Percentiles rank a stretch among this genome's conserved stretches.
These are phyloP conservation scores for Amphiduros pacificus DNA, from an alignment of 2,888 invertebrate genomes.

Conservation along the genomic window DNA sequence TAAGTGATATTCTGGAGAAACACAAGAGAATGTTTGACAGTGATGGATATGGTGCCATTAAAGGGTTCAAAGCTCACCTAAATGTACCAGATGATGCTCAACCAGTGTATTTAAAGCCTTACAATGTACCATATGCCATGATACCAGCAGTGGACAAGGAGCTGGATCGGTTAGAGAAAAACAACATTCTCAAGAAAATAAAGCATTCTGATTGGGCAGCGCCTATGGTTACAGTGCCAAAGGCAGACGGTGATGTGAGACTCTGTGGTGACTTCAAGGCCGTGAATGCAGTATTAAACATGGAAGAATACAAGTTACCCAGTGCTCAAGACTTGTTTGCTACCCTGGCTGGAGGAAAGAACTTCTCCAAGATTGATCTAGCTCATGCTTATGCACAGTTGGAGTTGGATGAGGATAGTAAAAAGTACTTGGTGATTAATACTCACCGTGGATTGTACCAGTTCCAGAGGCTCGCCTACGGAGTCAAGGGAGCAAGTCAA, in stretches of 20 bases:
- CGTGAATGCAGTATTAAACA: slow-evolving; percentile 21
- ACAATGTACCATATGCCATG: slow-evolving; percentile 29
- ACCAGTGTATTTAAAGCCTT: slow-evolving; percentile 27
- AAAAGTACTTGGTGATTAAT: neutral
- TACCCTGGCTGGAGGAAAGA: neutral
- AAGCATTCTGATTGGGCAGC: slow-evolving; percentile 30
- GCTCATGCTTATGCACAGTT: neutral
- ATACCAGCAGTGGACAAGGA: slow-evolving; percentile 27
- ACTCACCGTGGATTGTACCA: neutral
- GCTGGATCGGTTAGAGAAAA: slow-evolving; percentile 23
- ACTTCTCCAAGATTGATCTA: neutral
- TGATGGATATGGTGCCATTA: neutral
- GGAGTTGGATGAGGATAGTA: neutral
- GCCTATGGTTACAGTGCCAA: slow-evolving; percentile 25
- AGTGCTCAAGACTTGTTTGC: neutral
- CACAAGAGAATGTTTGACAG: neutral
- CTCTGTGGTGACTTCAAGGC: slow-evolving; percentile 19
- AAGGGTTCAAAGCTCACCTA: slow-evolving; percentile 19
- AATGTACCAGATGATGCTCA: slow-evolving; percentile 18
- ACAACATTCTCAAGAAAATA: slow-evolving; percentile 23
- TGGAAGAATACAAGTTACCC: neutral
- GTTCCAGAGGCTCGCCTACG: neutral
- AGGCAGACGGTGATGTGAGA: slow-evolving; percentile 21
- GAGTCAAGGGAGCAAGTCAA: neutral
- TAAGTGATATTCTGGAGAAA: neutral